Percentiles rank a stretch among this genome's conserved stretches.
phyloP scores from a whole-genome alignment of 1,140 invertebrate species.

The Chrysomallon squamiferum region DNA sequence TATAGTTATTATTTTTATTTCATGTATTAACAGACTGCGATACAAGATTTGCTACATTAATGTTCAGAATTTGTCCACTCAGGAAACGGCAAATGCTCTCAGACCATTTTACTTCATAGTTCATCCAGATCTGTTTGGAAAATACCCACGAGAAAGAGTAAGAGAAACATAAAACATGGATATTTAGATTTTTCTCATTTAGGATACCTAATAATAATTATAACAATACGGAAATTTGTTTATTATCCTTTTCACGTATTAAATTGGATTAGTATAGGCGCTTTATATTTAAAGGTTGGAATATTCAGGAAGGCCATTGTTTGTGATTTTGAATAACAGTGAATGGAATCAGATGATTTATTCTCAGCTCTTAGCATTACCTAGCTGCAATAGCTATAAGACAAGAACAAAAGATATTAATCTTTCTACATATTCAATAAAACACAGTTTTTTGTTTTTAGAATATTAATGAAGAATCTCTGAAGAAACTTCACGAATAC shows the following conservation, averaged over 20 bases:
- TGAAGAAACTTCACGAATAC: slow-evolving; percentile 85
- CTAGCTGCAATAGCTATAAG: no score
- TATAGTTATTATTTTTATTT: no score
- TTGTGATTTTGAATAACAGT: no score
- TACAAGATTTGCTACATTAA: neutral
- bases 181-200: neutral
- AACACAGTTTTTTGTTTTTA: slow-evolving; percentile 65
- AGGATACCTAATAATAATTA: neutral
- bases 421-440: no score
- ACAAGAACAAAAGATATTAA: no score
- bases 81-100: slow-evolving; percentile 71
- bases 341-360: no score
- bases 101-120: slow-evolving; percentile 94
- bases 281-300: neutral
- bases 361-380: no score
- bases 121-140: slow-evolving; percentile 93
- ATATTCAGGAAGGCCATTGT: no score
- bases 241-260: neutral
- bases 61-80: slow-evolving; percentile 7
- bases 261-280: neutral
- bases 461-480: slow-evolving; percentile 88
- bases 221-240: neutral
- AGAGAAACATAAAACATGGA: slow-evolving; percentile 44
- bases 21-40: neutral
- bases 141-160: slow-evolving; percentile 86